phyloP scores from a whole-genome alignment of 2,113 vertebrate species.

The Lophochroa leadbeateri region DNA sequence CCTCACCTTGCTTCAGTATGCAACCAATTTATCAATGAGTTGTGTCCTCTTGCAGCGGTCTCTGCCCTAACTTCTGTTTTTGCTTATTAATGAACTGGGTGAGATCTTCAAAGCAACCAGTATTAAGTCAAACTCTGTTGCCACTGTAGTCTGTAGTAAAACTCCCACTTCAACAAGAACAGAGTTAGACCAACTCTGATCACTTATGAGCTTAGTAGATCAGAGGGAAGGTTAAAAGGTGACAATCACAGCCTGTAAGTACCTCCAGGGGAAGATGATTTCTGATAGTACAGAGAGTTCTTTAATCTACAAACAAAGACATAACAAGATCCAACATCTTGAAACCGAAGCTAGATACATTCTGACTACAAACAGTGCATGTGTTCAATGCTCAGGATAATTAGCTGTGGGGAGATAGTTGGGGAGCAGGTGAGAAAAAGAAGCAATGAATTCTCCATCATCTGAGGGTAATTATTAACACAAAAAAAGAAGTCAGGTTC shows the following conservation, averaged over 20 bases:
- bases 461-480: neutral
- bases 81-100: neutral
- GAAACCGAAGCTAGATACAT: neutral
- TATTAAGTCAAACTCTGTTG: neutral
- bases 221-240: conserved; percentile 49
- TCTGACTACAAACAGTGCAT: neutral
- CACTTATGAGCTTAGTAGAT: conserved; percentile 27
- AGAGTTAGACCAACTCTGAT: conserved; percentile 24
- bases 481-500: neutral
- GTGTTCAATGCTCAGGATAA: conserved; percentile 12
- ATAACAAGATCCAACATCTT: conserved; percentile 25
- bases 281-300: conserved; percentile 13
- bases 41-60: neutral
- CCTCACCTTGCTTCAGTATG: neutral
- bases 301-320: conserved; percentile 53
- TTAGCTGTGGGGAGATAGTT: neutral
- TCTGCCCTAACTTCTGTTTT: neutral
- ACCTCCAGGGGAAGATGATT: conserved; percentile 21
- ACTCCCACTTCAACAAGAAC: conserved; percentile 7
- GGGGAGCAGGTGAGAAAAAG: neutral
- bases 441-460: neutral
- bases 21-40: neutral
- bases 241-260: conserved; percentile 33
- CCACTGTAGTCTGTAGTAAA: conserved; percentile 16
- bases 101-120: conserved; percentile 9